Conservation (phyloP, 2,113 vertebrate species). For the Lasiurus borealis region DNA sequence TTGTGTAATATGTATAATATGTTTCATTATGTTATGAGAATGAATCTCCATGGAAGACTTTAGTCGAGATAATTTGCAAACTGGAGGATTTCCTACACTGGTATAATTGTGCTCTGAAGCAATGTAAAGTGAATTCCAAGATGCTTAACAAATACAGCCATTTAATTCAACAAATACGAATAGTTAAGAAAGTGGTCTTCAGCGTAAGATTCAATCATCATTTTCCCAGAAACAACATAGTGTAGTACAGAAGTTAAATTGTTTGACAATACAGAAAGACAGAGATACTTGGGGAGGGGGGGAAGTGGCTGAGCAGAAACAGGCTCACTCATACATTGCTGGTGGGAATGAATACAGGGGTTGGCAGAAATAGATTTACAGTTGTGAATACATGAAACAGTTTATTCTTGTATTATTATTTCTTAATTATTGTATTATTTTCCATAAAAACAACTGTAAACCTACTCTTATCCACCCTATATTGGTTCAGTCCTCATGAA, state of each 20-base stretch:
- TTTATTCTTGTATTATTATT: background rate
- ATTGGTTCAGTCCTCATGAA: background rate
- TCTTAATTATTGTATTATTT: background rate
- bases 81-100: conserved; percentile 55
- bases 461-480: background rate
- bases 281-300: background rate
- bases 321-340: background rate
- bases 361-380: background rate
- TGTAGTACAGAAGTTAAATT: background rate
- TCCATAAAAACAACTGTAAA: background rate
- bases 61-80: conserved; percentile 69
- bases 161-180: conserved; percentile 76
- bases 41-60: conserved; percentile 60
- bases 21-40: conserved; percentile 52
- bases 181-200: conserved; percentile 63
- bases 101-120: conserved; percentile 71
- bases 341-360: background rate
- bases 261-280: background rate
- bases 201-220: conserved; percentile 43
- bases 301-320: background rate
- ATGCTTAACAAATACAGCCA: conserved; percentile 46
- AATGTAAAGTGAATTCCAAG: conserved; percentile 53
- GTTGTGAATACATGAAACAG: background rate
- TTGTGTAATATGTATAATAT: background rate
- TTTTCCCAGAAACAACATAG: background rate